phyloP scores from a whole-genome alignment of 2,888 invertebrate genomes.

The Rhingia rostrata region DNA sequence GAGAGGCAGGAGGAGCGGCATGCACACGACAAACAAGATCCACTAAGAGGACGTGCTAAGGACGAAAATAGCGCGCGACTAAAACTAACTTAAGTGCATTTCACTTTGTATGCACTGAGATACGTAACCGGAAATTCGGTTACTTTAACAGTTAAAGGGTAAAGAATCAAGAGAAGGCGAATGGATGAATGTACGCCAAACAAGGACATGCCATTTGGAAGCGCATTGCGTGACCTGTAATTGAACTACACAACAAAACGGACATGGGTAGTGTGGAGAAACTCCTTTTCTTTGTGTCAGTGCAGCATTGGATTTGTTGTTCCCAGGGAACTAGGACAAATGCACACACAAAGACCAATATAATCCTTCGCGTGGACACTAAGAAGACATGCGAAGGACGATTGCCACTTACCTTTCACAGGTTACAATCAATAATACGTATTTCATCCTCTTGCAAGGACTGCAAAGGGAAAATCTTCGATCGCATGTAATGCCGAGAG shows the following conservation, averaged over 20 bases:
- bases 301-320: constrained; percentile 2
- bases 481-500: constrained; percentile 29
- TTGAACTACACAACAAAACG: constrained; percentile 60
- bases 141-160: constrained; percentile 71
- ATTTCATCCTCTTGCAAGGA: constrained; percentile 6
- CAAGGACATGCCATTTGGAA: constrained; percentile 60
- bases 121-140: constrained; percentile 70
- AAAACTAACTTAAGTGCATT: constrained; percentile 66
- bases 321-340: not conserved
- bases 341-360: not conserved
- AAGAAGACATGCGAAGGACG: constrained; percentile 40
- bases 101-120: constrained; percentile 68
- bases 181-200: constrained; percentile 32
- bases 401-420: constrained; percentile 64
- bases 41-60: constrained; percentile 10
- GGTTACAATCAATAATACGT: constrained; percentile 67
- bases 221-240: constrained; percentile 70
- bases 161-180: constrained; percentile 54
- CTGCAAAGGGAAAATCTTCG: constrained; percentile 12
- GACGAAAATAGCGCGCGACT: constrained; percentile 19
- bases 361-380: constrained; percentile 19
- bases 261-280: constrained; percentile 12
- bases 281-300: constrained; percentile 26
- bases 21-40: constrained; percentile 26
- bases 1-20: not conserved